phyloP scores from a whole-genome alignment of 2,888 invertebrate species.

The Troides helena region DNA sequence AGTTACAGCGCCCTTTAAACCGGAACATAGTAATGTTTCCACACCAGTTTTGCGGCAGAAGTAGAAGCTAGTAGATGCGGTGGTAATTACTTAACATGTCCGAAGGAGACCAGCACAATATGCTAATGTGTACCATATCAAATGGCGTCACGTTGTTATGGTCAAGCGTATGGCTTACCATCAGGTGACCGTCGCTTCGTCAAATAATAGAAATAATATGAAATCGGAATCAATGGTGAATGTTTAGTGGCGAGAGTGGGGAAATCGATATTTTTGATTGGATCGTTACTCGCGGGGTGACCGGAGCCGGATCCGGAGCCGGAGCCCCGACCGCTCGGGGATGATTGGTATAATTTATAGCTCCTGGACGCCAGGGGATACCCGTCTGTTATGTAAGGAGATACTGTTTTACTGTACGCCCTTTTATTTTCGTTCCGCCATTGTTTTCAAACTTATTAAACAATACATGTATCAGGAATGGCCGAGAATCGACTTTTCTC shows the following conservation, averaged over 20 bases:
- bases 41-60: no score
- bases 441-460: not conserved
- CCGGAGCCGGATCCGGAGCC: constrained; percentile 19
- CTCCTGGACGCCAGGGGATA: not conserved
- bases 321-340: constrained; percentile 18
- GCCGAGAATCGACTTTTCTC: no score
- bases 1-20: no score
- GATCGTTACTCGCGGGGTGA: constrained; percentile 23
- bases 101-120: no score
- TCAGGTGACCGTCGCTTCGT: no score
- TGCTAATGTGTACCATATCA: no score
- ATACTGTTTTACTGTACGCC: not conserved
- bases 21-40: no score
- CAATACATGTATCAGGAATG: not conserved
- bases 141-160: no score
- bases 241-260: not conserved
- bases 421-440: not conserved
- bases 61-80: no score
- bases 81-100: no score
- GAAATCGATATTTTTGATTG: constrained; percentile 26
- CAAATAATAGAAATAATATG: not conserved
- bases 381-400: constrained; percentile 8
- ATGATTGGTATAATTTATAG: constrained; percentile 22
- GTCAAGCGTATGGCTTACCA: no score
- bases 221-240: not conserved